Evolutionary conservation across 2,797 vertebrate genomes (phyloP).

Genomic region (Menidia menidia): DNA sequence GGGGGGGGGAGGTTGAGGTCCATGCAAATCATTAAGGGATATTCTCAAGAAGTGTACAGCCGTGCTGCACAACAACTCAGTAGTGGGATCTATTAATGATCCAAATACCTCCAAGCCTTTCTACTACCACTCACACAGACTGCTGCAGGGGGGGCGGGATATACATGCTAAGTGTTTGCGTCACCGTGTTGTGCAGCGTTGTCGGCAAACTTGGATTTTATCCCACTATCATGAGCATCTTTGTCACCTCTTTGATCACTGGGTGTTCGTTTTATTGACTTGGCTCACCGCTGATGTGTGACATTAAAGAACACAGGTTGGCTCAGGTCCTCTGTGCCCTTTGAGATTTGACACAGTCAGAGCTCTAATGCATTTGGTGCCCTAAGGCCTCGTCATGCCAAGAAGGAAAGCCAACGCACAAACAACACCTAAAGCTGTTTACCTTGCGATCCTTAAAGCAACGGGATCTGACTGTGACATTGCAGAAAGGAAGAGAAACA

Average conservation of each 20-base stretch:
- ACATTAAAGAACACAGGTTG: slow-evolving; percentile 77
- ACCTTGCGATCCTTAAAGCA: slow-evolving; percentile 77
- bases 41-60: slow-evolving; percentile 74
- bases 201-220: slow-evolving; percentile 63
- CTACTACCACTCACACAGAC: slow-evolving; percentile 57
- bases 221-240: slow-evolving; percentile 67
- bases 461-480: slow-evolving; percentile 80
- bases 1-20: slow-evolving; percentile 57
- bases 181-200: slow-evolving; percentile 47
- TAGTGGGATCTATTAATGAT: slow-evolving; percentile 74
- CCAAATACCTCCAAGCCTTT: slow-evolving; percentile 75
- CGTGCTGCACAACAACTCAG: slow-evolving; percentile 58
- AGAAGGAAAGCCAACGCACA: slow-evolving; percentile 72
- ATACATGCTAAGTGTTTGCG: slow-evolving; percentile 58
- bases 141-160: slow-evolving; percentile 64
- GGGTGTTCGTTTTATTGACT: slow-evolving; percentile 78
- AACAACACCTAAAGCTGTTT: slow-evolving; percentile 78
- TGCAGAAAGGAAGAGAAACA: slow-evolving; percentile 67
- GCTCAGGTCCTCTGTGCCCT: slow-evolving; percentile 72
- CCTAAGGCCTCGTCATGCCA: slow-evolving; percentile 75
- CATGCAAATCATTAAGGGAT: slow-evolving; percentile 78
- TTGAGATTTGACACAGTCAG: slow-evolving; percentile 73
- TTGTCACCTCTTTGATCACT: slow-evolving; percentile 79
- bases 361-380: slow-evolving; percentile 71
- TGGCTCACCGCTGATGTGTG: slow-evolving; percentile 73